Base-by-base conservation (phyloP, 2,797 vertebrate species). In the Buceros bicornis region DNA sequence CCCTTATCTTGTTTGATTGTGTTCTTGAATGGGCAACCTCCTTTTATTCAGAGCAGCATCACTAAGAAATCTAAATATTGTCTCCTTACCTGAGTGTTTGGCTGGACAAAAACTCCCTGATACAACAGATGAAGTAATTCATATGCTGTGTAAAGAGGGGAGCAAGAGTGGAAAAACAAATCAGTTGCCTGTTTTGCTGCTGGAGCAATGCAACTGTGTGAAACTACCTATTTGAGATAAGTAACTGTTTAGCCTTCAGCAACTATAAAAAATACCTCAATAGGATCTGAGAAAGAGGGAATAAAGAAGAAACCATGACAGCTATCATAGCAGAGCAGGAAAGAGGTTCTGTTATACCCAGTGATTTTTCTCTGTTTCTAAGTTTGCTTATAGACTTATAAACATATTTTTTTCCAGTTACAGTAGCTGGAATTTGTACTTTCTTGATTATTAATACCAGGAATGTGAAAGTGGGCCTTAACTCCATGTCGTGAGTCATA, bases 91-190 rank as follows among this genome's bases (percentile, higher is more conserved):
- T 77, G 60, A 87, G 43, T 35, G 53, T 82, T 45, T 90, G 77
- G 56, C 72, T 93, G 85, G 79, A 71, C 89, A 93, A 93, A 95
- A 96, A 78, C 29, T 95, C 87, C 28, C 93, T 85, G 58, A 87
- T 85, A 89, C 25, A 88, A 88, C 80, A 93, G 83, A 90, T 88
- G 70, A 86, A 96, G 88, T 91, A 83, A 94, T 74, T 94, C 69
- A 81, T 33, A 65, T 69, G 42, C 87, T 95, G 72, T 74, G 64
- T 61, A 87, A 96, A 87, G 84, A 95, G 21, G 74, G 40, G 87
- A 94, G 66, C 69, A 96, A 89, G 87, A 89, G 37, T 21, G 28
- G 87, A 91, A 92, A 95, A 87, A 66, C 31, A 90, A 69, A 80
- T 87, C 81, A 84, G 67, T 85, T 89, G 81, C 81, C 74, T 84